Evolutionary conservation across 2,888 invertebrate species (phyloP).

Genomic region (Balanococcus diminutus): DNA sequence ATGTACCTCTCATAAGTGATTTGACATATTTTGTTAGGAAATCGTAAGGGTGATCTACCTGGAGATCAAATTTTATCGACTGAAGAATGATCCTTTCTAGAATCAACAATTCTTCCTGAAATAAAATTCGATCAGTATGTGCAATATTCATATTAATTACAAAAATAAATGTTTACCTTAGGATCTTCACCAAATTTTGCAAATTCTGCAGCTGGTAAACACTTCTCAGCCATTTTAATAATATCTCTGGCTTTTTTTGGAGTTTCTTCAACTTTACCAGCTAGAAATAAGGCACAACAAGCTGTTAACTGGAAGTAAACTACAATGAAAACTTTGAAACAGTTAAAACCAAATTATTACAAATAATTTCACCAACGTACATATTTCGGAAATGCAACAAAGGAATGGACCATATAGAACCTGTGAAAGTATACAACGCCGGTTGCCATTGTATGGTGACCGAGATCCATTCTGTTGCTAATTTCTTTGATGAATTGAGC

Average conservation of each 20-base stretch:
- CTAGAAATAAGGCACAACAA: slow-evolving; percentile 93
- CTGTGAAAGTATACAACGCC: slow-evolving; percentile 99
- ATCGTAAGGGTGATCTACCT: slow-evolving; percentile 96
- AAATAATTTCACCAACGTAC: slow-evolving; percentile 66
- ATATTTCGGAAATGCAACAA: slow-evolving; percentile 90
- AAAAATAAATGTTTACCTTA: slow-evolving; percentile 70
- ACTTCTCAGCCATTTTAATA: slow-evolving; percentile 82
- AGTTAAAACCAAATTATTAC: too few relatives aligned
- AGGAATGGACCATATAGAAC: slow-evolving; percentile 99
- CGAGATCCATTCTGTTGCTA: slow-evolving; percentile 89
- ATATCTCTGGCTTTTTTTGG: slow-evolving; percentile 99
- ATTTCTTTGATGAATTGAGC: slow-evolving; percentile 95
- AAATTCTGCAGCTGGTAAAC: slow-evolving; percentile 84
- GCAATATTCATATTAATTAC: background rate
- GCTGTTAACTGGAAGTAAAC: slow-evolving; percentile 75
- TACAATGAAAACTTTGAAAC: too few relatives aligned
- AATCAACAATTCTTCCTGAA: slow-evolving; percentile 82
- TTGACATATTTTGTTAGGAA: slow-evolving; percentile 93
- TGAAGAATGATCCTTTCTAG: slow-evolving; percentile 93
- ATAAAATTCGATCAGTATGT: background rate
- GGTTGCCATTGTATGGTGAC: slow-evolving; percentile 96
- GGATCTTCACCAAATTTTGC: slow-evolving; percentile 92
- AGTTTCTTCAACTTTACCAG: slow-evolving; percentile 99
- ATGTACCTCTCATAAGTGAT: slow-evolving; percentile 82
- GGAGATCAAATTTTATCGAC: slow-evolving; percentile 97